Percentiles rank a stretch among this genome's conserved stretches.
Evolutionary conservation across 2,888 invertebrate genomes (phyloP).

Genomic region (Cataglyphis albicans): DNA sequence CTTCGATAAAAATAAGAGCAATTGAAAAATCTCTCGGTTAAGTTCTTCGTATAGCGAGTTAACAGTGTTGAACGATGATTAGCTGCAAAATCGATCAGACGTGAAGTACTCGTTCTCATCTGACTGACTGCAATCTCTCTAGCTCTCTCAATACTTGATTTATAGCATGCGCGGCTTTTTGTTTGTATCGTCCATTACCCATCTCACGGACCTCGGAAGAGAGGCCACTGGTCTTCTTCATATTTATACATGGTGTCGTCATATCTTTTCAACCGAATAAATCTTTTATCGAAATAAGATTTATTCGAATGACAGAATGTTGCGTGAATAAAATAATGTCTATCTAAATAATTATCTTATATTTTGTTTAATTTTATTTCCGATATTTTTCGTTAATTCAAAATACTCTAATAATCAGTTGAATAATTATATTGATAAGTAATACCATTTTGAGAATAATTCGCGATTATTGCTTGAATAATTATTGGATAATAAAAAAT

Average conservation of each 20-base stretch:
- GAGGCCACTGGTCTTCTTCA: slow-evolving; percentile 46
- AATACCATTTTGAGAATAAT: not conserved
- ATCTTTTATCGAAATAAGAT: not conserved
- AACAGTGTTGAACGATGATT: slow-evolving; percentile 51
- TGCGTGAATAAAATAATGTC: not conserved
- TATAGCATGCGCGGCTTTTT: slow-evolving; percentile 46
- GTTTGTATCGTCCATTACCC: slow-evolving; percentile 49
- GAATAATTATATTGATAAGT: not conserved
- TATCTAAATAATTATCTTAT: not conserved
- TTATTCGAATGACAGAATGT: not conserved
- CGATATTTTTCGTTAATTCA: not conserved
- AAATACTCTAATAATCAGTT: not conserved
- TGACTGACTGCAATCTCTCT: slow-evolving; percentile 53
- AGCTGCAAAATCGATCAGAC: slow-evolving; percentile 40
- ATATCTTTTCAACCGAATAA: not conserved
- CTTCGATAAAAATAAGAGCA: slow-evolving; percentile 16
- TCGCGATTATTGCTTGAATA: not conserved
- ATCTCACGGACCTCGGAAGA: slow-evolving; percentile 53
- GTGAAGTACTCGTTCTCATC: slow-evolving; percentile 32
- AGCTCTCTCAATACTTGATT: slow-evolving; percentile 53
- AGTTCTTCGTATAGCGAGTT: slow-evolving; percentile 26
- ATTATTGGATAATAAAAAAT: not conserved
- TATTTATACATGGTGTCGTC: slow-evolving; percentile 36
- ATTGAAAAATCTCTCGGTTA: slow-evolving; percentile 24
- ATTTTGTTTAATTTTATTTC: not conserved